Evolutionary conservation across 64 coral and sea anemone genomes (phyloP), one percentile per base, ranked within the genome.

Genomic region (Porites lutea): DNA sequence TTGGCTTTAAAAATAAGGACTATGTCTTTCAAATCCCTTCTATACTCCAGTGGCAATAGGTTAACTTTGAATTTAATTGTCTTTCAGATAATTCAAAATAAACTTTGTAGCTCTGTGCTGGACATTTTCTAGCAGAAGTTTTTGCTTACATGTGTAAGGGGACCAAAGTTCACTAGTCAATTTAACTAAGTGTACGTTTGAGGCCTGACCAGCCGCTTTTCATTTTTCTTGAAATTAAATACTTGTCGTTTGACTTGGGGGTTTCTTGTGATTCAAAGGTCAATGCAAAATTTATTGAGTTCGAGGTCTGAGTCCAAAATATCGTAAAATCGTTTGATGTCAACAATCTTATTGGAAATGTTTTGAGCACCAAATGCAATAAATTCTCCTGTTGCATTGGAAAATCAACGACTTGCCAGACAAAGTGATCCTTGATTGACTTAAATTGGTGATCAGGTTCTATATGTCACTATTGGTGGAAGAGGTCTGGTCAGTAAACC

Each of bases 101-200:
- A 92, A 96, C 67, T 92, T 92, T 60, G 94, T 92, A 48, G 90
- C 89, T 27, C 90, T 77, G 64, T n/a, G 16, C 64, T 67, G 64
- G 21, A 67, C 19, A n/a, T 67, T 13, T 67, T 16, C 64, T 67
- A 94, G 50, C 64, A 88, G 85, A 44, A 82, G 46, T 70, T 79
- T 79, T 60, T 94, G 65, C 64, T 76, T 94, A 61, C 16, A 81
- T 0, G 92, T 89, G 77, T 94, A 94, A 84, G 92, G 92, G 45
- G 86, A 89, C 86, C 92, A 94, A 22, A 78, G 63, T 67, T 67
- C 64, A 67, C 64, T 19, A 92, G 19, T 66, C 68, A 68, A 27
- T 92, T 8, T 61, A 73, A 8, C 21, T 1, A 8, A 88, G 51
- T 65, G 53, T 27, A 69, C 23, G 10, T 63, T 86, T 55, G 44